phyloP scores from a whole-genome alignment of 2,888 invertebrate genomes.

The Microctonus brassicae region DNA sequence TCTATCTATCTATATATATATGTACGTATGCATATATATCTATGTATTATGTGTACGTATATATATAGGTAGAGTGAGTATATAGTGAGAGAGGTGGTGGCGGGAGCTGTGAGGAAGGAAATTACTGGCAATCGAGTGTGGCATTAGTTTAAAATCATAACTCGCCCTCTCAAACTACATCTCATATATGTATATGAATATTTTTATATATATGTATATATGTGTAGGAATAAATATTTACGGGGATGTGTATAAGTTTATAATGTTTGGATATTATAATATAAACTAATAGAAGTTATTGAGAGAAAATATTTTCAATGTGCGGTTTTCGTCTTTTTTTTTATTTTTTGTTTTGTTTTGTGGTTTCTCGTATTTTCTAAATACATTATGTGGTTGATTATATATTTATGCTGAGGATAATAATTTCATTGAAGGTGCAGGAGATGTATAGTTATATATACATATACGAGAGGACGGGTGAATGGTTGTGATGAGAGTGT shows the following conservation, averaged over 20 bases:
- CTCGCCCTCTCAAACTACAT: conserved; percentile 3
- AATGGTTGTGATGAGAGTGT: not conserved
- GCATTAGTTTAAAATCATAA: conserved; percentile 39
- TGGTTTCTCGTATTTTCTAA: conserved; percentile 24
- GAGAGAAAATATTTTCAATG: not conserved
- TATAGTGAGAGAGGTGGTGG: not conserved
- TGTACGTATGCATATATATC: too few species aligned
- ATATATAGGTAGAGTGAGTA: not conserved
- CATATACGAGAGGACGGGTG: too few species aligned
- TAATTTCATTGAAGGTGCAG: conserved; percentile 1
- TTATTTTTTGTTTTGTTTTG: conserved; percentile 15
- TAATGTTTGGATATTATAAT: not conserved
- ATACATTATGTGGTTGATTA: too few species aligned
- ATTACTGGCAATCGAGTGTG: conserved; percentile 33
- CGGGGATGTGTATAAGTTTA: not conserved
- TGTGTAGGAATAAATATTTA: not conserved
- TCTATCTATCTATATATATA: not conserved
- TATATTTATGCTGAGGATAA: too few species aligned
- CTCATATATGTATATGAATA: not conserved
- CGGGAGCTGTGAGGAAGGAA: conserved; percentile 28
- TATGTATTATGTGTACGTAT: too few species aligned
- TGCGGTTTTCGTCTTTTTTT: conserved; percentile 4
- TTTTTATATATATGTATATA: not conserved
- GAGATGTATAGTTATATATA: not conserved
- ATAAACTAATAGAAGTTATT: not conserved